Evolutionary conservation across 2,113 vertebrate genomes (phyloP), one percentile per base, ranked within the genome.

Genomic region (Heteronetta atricapilla): DNA sequence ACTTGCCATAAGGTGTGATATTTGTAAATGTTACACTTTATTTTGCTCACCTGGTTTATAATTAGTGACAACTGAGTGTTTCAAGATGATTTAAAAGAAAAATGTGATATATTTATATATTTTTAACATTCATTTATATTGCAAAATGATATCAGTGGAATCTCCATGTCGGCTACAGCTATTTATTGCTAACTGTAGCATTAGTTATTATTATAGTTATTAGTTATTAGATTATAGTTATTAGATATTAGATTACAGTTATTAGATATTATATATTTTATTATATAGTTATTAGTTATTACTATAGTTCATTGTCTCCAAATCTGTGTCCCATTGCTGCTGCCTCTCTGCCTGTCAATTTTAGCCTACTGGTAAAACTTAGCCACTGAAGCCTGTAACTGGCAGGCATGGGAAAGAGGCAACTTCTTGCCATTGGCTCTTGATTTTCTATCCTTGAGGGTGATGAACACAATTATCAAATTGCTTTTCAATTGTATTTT

Each of bases 291-390:
- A 48, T 48, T 48, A 48, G 46, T 48, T 48, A 22, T 10, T 48
- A 48, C 22, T 21, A 48, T 81, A 40, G 36, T 84, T 74, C 31
- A 11, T 22, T 42, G 69, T 56, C 25, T 78, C 28, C 60, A 72
- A 67, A 42, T 78, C 82, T 77, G 36, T 2, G 3, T 68, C 40
- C 8, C 0, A 0, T 69, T 76, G 8, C 12, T 25, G 50, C 42
- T 92, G 50, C 20, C 16, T 20, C 25, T 42, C 22, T 53, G 26
- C 20, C 46, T 20, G 12, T 34, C 56, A 84, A 31, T 19, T 78
- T 13, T 36, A 74, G 33, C 34, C 31, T 59, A 56, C 68, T 63
- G 77, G 44, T 62, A n/a, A 33, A 19, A 66, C 13, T 80, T 15
- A 4, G 9, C 33, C 25, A 11, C 3, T 34, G 20, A 56, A 83